Evolutionary conservation across 1,140 invertebrate genomes (phyloP), one percentile per base, ranked within the genome.

Genomic region (Drosophila littoralis): DNA sequence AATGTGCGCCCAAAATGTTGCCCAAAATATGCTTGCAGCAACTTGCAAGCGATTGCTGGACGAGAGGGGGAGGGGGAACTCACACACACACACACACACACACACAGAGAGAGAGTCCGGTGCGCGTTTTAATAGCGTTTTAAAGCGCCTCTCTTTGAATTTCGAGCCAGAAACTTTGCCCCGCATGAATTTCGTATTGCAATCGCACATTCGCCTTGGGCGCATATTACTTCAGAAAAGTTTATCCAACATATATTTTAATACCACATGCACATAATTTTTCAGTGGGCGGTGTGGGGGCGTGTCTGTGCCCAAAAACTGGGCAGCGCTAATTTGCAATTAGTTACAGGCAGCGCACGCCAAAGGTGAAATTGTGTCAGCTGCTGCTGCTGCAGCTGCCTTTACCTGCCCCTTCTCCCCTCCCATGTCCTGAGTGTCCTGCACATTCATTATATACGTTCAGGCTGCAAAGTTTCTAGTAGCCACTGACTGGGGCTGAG

Each of bases 1-100:
- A 89, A 89, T 89, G 84, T 73, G 77, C 58, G 80, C 74, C 75
- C 84, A 89, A 89, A 89, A 78, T 84, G 80, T 89, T 89, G 77
- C 77, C 84, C 80, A 81, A 89, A 89, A 84, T 83, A 80, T 78
- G 70, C 60, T 68, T 57, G 54, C 48, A 38, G 36, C 58, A 64
- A 60, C 46, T 51, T 48, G 28, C 33, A 17, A 22, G 1, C 22
- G 22, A 2, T 3, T 22, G 2, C 22, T 22, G 22, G 1, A 3
- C 22, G 22, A 48, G 17, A 5, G 35, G 35, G 9, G 0, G 9
- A 10, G 51, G 5, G 38, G 1, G 17, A 8, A 17, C 22, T 0
- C 22, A 28, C 22, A 32, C 50, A 36, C 59, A 59, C 52, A 42
- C 17, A 40, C 17, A 38, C 51, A 38, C 51, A 42, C 55, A 51